Evolutionary conservation across 2,113 vertebrate genomes (phyloP).

Genomic region (Gadus chalcogrammus): DNA sequence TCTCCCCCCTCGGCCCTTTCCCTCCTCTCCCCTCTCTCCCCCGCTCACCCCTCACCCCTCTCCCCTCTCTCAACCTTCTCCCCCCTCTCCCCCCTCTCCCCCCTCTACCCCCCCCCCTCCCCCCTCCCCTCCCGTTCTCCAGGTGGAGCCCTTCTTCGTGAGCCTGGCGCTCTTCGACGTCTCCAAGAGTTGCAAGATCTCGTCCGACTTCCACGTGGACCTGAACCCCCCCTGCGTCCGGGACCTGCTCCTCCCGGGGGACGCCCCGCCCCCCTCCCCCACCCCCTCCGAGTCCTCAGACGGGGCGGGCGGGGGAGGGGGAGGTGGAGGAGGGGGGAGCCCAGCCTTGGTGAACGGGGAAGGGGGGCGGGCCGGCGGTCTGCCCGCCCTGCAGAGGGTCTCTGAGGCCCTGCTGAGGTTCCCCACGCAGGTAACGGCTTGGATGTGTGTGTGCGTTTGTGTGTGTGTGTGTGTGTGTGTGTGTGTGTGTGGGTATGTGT

Average conservation of each 20-base stretch:
- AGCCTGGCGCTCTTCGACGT: slow-evolving; percentile 90
- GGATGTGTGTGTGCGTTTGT: too few species aligned
- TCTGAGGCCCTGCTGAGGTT: slow-evolving; percentile 78
- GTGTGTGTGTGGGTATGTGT: too few species aligned
- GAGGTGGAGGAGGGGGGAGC: slow-evolving; percentile 20
- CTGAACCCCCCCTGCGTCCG: slow-evolving; percentile 82
- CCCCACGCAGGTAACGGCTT: slow-evolving; percentile 77
- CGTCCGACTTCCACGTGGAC: slow-evolving; percentile 93
- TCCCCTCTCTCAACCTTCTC: neutral
- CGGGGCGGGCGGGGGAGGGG: slow-evolving; percentile 21
- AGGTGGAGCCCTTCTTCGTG: slow-evolving; percentile 98
- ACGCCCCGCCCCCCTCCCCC: slow-evolving; percentile 37
- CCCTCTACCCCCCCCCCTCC: neutral
- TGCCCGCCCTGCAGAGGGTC: slow-evolving; percentile 75
- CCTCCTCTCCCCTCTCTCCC: neutral
- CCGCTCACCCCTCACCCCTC: too few species aligned
- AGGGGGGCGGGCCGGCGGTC: slow-evolving; percentile 30
- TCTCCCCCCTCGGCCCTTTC: too few species aligned
- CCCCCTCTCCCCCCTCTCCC: neutral
- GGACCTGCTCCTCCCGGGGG: slow-evolving; percentile 72
- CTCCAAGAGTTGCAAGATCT: slow-evolving; percentile 92
- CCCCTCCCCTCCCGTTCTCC: slow-evolving; percentile 4
- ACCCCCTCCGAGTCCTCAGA: slow-evolving; percentile 47
- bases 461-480: neutral
- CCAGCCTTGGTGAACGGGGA: slow-evolving; percentile 47